These are phyloP conservation scores for Pagetopsis macropterus DNA, from an alignment of 2,797 vertebrate species.

Conservation along the genomic window DNA sequence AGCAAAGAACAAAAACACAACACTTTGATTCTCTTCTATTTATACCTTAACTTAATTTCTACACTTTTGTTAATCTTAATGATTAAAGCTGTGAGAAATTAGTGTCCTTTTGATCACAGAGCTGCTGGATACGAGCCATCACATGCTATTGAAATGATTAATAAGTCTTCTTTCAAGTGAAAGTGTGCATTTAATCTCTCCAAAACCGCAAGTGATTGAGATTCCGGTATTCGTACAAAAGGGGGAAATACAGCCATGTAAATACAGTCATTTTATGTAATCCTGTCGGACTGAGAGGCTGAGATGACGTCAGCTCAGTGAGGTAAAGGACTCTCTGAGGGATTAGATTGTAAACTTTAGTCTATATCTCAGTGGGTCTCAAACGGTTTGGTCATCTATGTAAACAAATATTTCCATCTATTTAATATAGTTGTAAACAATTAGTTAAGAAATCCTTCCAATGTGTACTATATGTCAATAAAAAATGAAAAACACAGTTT, in stretches of 20 bases:
- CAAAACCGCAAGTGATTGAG: conserved; percentile 17
- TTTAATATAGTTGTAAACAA: too few species aligned
- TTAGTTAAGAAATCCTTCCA: too few species aligned
- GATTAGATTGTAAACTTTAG: too few species aligned
- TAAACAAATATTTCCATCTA: too few species aligned
- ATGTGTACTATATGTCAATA: too few species aligned
- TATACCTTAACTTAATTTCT: conserved; percentile 23
- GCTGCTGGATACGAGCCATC: conserved; percentile 34
- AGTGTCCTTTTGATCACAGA: conserved; percentile 46
- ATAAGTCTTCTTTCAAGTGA: conserved; percentile 22
- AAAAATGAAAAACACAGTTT: too few species aligned
- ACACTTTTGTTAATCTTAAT: conserved; percentile 37
- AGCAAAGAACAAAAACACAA: conserved; percentile 33
- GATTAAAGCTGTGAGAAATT: conserved; percentile 42
- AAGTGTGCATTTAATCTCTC: conserved; percentile 22
- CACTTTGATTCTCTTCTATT: conserved; percentile 44
- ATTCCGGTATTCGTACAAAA: conserved; percentile 22
- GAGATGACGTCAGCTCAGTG: too few species aligned
- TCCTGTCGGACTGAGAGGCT: conserved; percentile 4
- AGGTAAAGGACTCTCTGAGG: too few species aligned
- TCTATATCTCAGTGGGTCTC: too few species aligned
- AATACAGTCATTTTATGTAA: conserved; percentile 23
- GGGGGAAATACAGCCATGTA: conserved; percentile 25
- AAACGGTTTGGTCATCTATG: too few species aligned
- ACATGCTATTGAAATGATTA: conserved; percentile 15